Base-by-base conservation (phyloP, 2,113 vertebrate genomes). In the Procavia capensis region DNA sequence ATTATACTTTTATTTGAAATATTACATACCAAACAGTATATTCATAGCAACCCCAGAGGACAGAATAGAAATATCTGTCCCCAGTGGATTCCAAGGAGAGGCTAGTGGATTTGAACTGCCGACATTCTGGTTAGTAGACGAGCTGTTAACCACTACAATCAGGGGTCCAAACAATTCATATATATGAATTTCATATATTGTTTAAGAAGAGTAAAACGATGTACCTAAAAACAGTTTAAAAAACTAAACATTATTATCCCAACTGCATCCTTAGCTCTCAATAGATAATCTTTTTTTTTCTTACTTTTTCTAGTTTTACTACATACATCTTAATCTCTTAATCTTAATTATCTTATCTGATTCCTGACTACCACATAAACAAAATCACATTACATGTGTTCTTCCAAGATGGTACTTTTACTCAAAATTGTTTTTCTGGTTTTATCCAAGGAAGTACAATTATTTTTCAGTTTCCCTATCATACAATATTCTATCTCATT, bases 361-460 rank as follows among this genome's bases (percentile, higher is more conserved):
- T 31, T 64, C 13, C 61, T 86, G 13, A 79, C 24, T n/a, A 43
- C 81, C 79, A 16, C 45, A 57, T 47, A 72, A 63, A 91, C 29
- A 81, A 85, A 63, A 16, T 87, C 45, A n/a, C 27, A 72, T 31
- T 54, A 39, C 3, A 59, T 13, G 17, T 68, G 41, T 16, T 83
- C 50, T 91, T 90, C 29, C 22, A 61, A 78, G 20, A 83, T 16
- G 2, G 47, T 24, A 76, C 61, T 76, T 94, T 83, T 17, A 22
- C 76, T 84, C 88, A 85, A 91, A 59, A 84, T 61, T 70, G 41
- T 22, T 14, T 80, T 88, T 96, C 31, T 91, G 50, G 78, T 14
- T 88, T 54, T 96, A 91, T 63, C 29, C 83, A 88, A 24, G 47
- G n/a, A 85, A 7, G 47, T 54, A 54, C 50, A 54, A 54, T 16